Conservation (phyloP, 2,113 vertebrate species). For the Dicaeum eximium region DNA sequence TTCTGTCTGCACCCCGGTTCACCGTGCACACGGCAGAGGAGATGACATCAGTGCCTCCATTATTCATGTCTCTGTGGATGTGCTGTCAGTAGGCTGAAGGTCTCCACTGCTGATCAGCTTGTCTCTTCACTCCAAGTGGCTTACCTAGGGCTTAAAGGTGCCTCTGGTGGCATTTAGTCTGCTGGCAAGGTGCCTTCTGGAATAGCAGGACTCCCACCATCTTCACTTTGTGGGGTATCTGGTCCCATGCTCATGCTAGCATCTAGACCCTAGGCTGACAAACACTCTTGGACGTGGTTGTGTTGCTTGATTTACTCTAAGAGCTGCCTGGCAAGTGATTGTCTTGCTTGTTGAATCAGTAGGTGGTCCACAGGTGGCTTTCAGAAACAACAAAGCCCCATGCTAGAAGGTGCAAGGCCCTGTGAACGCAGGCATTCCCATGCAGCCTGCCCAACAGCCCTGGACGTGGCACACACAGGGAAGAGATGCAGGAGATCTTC, state of each 20-base stretch:
- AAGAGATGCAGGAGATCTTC: background rate
- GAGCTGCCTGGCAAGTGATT: background rate
- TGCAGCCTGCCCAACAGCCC: background rate
- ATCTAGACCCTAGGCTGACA: background rate
- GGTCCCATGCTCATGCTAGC: fast-evolving
- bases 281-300: background rate
- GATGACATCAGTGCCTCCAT: background rate
- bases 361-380: background rate
- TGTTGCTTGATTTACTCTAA: background rate
- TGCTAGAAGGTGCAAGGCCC: background rate
- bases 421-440: background rate
- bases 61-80: background rate
- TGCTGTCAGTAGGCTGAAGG: background rate
- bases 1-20: background rate
- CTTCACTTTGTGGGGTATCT: background rate
- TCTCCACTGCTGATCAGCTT: background rate
- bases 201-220: background rate
- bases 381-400: background rate
- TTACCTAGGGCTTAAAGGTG: background rate
- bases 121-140: background rate
- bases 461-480: background rate
- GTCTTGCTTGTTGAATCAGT: background rate
- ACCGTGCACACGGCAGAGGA: fast-evolving
- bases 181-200: background rate
- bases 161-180: background rate